Evolutionary conservation across 1,140 invertebrate genomes (phyloP).

Genomic region (Pentalonia nigronervosa): DNA sequence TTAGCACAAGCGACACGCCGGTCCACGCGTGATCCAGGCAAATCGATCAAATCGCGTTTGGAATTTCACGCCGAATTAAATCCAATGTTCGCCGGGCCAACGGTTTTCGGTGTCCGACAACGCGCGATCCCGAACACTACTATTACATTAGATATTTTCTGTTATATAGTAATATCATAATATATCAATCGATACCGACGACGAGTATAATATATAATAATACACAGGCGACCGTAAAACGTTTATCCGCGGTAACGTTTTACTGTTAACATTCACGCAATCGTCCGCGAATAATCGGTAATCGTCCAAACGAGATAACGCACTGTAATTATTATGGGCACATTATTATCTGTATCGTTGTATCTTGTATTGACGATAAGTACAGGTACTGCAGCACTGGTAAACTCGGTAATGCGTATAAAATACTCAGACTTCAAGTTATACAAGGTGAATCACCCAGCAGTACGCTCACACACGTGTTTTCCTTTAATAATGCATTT

Average conservation of each 20-base stretch:
- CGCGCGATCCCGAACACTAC: not conserved
- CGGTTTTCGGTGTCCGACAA: not conserved
- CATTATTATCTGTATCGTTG: not conserved
- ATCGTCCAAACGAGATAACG: not conserved
- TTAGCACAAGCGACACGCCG: not conserved
- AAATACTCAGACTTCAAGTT: not conserved
- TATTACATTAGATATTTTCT: not conserved
- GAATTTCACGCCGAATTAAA: not conserved
- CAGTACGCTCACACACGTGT: not conserved
- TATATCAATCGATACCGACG: not conserved
- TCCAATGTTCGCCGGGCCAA: not conserved
- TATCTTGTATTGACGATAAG: not conserved
- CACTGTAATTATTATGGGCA: not conserved
- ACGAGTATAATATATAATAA: not conserved
- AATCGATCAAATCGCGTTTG: not conserved
- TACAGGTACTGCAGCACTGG: too few relatives aligned
- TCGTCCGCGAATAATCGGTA: not conserved
- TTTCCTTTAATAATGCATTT: not conserved
- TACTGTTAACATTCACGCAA: conserved; percentile 1
- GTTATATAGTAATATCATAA: not conserved
- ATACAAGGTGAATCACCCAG: not conserved
- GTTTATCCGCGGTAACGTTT: not conserved
- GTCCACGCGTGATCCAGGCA: not conserved
- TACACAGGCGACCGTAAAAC: not conserved
- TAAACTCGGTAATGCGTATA: not conserved